Base-by-base conservation (phyloP, 2,888 invertebrate genomes). In the Noctua comes region DNA sequence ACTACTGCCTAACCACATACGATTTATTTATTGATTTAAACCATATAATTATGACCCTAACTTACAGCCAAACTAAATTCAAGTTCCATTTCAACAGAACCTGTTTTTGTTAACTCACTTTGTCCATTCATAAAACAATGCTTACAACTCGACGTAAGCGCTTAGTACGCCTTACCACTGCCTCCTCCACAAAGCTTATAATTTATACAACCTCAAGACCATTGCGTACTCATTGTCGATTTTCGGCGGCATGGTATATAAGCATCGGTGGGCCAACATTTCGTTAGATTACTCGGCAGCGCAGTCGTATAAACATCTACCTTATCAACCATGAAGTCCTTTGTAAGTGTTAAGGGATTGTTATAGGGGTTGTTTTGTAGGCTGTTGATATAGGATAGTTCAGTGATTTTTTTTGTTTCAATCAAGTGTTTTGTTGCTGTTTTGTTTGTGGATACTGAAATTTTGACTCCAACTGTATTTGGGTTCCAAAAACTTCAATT, bases 231-330 rank as follows among this genome's bases (percentile, higher is more conserved):
- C 93, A 94, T 94, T 94, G 95, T 95, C 91, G 88, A 89, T 88
- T 92, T 95, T 94, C 90, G 94, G 92, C 92, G 75, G 86, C 83
- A 73, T 85, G 78, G 91, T 95, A 96, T 96, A 96, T 91, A 96
- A 94, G 93, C 91, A 71, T 80, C 80, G 79, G 74, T 80, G 78
- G 84, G 83, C 79, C 86, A 88, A 77, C 86, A 73, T 76, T 86
- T 92, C 88, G 92, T 95, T 96, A 96, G 95, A 96, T 93, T 93
- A 93, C 92, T 92, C 92, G 88, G 86, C 91, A 91, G 89, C 88
- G 78, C 91, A 87, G 90, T 86, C 84, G 88, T 85, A 82, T 88
- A 87, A 87, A 91, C 91, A 86, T 78, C 84, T 86, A 92, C 80
- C 73, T 75, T 82, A 76, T 65, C 90, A 90, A 94, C 87, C 91